Conservation (phyloP, 2,113 vertebrate genomes). For the Potamarius usumacintae region DNA sequence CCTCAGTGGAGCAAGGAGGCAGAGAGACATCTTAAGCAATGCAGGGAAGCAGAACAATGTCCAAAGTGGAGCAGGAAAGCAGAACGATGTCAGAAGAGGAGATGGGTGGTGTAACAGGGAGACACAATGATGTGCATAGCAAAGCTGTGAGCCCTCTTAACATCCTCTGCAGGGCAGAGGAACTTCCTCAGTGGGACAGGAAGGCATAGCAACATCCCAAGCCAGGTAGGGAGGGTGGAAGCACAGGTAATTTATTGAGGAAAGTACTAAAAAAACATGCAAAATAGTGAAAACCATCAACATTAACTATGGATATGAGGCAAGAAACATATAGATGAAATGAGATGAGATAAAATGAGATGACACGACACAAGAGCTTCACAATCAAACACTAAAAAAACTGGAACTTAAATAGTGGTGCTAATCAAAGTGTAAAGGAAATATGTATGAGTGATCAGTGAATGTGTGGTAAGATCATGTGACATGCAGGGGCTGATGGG, state of each 20-base stretch:
- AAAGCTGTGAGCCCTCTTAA: neutral
- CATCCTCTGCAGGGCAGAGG: neutral
- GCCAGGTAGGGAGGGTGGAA: too few species aligned
- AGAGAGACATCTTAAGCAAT: neutral
- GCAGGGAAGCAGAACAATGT: too few species aligned
- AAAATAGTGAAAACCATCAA: neutral
- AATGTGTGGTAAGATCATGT: neutral
- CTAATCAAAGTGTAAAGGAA: neutral
- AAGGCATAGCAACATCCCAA: too few species aligned
- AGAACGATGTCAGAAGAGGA: neutral
- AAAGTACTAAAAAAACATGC: neutral
- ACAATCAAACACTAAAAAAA: neutral
- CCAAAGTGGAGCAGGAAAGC: neutral
- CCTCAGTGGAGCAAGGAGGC: neutral
- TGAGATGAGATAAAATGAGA: too few species aligned
- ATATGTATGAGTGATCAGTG: neutral
- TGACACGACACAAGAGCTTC: neutral
- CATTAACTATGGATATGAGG: neutral
- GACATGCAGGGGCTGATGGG: neutral
- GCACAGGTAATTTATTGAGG: neutral
- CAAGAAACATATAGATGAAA: neutral
- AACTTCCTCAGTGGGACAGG: too few species aligned
- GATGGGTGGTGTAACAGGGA: neutral
- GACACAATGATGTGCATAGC: neutral
- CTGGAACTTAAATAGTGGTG: neutral